Evolutionary conservation across 2,888 invertebrate species (phyloP).

Genomic region (Troilus luridus): DNA sequence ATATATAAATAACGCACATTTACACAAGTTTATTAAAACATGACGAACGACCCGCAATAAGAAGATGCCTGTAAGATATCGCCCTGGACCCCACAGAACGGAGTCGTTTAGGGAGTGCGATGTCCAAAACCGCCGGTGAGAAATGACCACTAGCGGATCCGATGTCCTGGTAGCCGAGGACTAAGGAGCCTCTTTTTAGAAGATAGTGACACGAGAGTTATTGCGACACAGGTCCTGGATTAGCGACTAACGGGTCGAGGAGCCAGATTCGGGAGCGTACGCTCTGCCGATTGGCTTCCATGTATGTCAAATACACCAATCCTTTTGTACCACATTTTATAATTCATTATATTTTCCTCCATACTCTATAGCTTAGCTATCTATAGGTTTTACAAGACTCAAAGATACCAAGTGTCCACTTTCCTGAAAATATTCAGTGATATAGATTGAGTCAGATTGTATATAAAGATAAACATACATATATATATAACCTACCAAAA

Average conservation of each 20-base stretch:
- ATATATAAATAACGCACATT: neutral
- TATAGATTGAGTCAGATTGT: no score
- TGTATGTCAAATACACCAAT: neutral
- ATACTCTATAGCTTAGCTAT: no score
- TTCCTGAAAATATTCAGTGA: no score
- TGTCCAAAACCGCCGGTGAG: slow-evolving; percentile 14
- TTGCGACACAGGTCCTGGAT: slow-evolving; percentile 28
- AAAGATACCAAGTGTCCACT: no score
- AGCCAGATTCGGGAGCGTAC: neutral
- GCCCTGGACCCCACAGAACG: neutral
- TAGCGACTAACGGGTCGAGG: neutral
- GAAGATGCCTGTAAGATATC: neutral
- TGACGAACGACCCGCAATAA: neutral
- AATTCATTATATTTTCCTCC: no score
- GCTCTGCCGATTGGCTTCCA: neutral
- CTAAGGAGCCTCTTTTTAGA: neutral
- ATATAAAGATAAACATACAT: no score
- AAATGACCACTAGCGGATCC: neutral
- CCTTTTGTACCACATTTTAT: neutral
- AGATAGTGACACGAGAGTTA: slow-evolving; percentile 15
- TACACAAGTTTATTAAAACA: neutral
- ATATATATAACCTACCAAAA: no score
- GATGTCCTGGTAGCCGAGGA: neutral
- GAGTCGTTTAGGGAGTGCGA: neutral
- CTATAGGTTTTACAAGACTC: no score